A percentile compares a stretch with the other conserved stretches of the same genome.
Conservation (phyloP, 2,113 vertebrate species). For the Nannospalax galili region DNA sequence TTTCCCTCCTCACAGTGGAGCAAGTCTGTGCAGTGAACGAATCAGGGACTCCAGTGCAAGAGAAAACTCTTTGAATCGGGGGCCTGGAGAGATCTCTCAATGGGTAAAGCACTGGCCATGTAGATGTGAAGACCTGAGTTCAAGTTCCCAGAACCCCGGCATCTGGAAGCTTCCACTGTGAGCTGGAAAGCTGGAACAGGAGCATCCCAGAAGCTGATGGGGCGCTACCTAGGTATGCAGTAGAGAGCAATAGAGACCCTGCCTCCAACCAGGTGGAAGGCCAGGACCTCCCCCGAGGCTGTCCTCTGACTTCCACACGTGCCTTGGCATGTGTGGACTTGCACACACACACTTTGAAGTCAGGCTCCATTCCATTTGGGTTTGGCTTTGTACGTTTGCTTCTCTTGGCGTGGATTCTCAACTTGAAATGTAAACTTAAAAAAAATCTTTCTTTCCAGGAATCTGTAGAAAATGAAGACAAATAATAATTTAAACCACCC, state of each 20-base stretch:
- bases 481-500: neutral
- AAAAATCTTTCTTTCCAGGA: neutral
- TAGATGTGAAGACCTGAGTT: neutral
- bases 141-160: neutral
- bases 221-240: too few species aligned
- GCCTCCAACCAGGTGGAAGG: neutral
- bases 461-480: neutral
- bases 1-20: neutral
- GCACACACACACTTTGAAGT: neutral
- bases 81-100: neutral
- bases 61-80: neutral
- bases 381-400: neutral
- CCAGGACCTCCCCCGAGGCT: neutral
- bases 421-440: neutral
- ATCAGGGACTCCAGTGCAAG: neutral
- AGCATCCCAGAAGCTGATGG: too few species aligned
- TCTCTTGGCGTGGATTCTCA: neutral
- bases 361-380: neutral
- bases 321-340: neutral
- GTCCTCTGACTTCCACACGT: neutral
- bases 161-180: too few species aligned
- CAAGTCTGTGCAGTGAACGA: neutral
- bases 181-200: neutral
- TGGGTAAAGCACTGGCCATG: neutral
- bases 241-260: neutral